Conservation (phyloP, 2,113 vertebrate species). For the Heloderma charlesbogerti region DNA sequence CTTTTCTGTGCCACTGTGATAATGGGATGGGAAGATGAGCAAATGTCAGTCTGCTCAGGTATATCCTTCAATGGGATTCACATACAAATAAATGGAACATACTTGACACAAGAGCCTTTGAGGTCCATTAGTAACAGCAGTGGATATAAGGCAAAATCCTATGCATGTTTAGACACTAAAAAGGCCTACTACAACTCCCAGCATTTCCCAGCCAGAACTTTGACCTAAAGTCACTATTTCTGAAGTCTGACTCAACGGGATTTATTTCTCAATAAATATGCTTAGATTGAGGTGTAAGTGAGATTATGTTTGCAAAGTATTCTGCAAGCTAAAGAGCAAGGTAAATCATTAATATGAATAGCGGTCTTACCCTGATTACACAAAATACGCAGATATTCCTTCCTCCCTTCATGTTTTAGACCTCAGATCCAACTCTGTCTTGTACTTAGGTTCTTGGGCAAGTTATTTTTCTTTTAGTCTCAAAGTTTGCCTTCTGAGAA, state of each 20-base stretch:
- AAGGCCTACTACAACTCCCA: no score
- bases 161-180: no score
- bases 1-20: constrained; percentile 26
- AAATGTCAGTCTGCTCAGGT: constrained; percentile 4
- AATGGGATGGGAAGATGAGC: constrained; percentile 18
- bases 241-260: not conserved
- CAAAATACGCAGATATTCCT: constrained; percentile 1
- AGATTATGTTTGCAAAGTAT: not conserved
- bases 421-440: no score
- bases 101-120: not conserved
- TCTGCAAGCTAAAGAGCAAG: not conserved
- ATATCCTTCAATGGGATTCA: not conserved
- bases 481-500: no score
- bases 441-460: no score
- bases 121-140: not conserved
- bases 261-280: not conserved
- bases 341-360: not conserved
- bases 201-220: not conserved
- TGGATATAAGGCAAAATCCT: not conserved
- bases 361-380: not conserved
- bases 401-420: not conserved
- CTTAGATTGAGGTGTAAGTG: not conserved
- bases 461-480: no score
- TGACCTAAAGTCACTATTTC: not conserved
- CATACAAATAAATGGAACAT: not conserved